A percentile compares a stretch with the other conserved stretches of the same genome.
Evolutionary conservation across 2,113 vertebrate genomes (phyloP).

Genomic region (Physeter macrocephalus): DNA sequence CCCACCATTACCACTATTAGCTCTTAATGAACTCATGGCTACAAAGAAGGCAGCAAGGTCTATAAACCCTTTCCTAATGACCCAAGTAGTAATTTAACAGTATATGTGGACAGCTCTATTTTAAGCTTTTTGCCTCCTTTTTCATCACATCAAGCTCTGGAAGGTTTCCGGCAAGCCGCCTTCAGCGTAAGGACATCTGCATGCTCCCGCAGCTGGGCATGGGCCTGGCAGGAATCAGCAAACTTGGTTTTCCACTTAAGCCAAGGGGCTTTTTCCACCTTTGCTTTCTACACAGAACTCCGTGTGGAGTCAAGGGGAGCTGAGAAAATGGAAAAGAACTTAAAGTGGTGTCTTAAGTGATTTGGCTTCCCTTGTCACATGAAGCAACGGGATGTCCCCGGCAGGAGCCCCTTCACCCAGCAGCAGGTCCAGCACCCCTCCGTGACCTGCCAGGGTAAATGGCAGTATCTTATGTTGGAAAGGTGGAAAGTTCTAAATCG

Average conservation of each 20-base stretch:
- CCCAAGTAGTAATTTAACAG: not conserved
- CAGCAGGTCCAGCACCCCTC: not conserved
- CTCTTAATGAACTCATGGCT: not conserved
- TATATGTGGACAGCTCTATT: not conserved
- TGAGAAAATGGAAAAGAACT: constrained; percentile 15
- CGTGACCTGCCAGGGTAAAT: not conserved
- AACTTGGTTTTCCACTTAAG: not conserved
- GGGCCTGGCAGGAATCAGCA: not conserved
- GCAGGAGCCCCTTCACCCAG: not conserved
- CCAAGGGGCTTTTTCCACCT: not conserved
- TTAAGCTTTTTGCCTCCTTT: constrained; percentile 5
- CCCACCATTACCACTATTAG: not conserved
- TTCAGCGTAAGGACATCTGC: not conserved
- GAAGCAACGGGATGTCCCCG: not conserved
- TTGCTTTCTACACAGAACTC: not conserved
- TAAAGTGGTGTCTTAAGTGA: not conserved
- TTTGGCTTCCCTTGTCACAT: not conserved
- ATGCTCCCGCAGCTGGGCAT: not conserved
- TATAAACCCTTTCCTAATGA: not conserved
- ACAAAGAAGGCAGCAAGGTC: not conserved
- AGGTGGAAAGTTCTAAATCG: not conserved
- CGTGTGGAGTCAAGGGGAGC: not conserved
- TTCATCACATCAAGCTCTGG: not conserved
- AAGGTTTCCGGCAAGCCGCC: constrained; percentile 11
- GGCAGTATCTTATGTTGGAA: not conserved